Evolutionary conservation across 1,140 invertebrate genomes (phyloP).

Genomic region (Zaprionus capensis): DNA sequence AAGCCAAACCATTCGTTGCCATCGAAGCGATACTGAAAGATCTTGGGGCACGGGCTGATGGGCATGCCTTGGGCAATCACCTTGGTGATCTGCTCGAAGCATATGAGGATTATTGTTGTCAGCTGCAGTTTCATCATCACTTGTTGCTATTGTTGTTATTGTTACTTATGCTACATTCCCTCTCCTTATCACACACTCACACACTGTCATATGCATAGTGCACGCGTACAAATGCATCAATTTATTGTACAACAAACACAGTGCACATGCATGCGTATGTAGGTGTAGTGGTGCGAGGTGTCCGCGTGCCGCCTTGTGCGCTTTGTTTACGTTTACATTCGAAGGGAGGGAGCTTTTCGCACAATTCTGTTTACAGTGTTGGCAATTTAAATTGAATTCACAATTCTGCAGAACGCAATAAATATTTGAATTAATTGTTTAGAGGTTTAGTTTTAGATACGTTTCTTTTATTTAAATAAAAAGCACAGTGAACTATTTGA

Average conservation of each 20-base stretch:
- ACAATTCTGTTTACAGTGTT: background rate
- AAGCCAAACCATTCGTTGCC: constrained; percentile 78
- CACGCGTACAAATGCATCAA: background rate
- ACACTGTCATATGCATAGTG: background rate
- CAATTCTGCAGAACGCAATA: background rate
- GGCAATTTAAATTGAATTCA: background rate
- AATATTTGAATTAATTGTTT: background rate
- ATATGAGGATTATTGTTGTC: constrained; percentile 55
- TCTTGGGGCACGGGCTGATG: constrained; percentile 77
- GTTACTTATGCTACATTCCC: background rate
- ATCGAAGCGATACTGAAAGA: constrained; percentile 81
- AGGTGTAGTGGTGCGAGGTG: background rate
- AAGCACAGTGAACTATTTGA: background rate
- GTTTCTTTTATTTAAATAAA: background rate
- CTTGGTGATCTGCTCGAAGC: constrained; percentile 52
- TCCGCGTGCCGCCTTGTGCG: background rate
- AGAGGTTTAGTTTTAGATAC: background rate
- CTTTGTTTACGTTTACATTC: constrained; percentile 4
- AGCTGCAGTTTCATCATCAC: constrained; percentile 51
- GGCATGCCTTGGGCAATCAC: constrained; percentile 70
- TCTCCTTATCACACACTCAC: constrained; percentile 3
- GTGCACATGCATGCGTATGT: background rate
- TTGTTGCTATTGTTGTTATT: background rate
- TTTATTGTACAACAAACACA: too few relatives aligned
- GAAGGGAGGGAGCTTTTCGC: background rate